Percentiles rank a stretch among this genome's conserved stretches.
These are phyloP conservation scores for Cynaeus angustus DNA, from an alignment of 2,888 invertebrate genomes.

Conservation along the genomic window DNA sequence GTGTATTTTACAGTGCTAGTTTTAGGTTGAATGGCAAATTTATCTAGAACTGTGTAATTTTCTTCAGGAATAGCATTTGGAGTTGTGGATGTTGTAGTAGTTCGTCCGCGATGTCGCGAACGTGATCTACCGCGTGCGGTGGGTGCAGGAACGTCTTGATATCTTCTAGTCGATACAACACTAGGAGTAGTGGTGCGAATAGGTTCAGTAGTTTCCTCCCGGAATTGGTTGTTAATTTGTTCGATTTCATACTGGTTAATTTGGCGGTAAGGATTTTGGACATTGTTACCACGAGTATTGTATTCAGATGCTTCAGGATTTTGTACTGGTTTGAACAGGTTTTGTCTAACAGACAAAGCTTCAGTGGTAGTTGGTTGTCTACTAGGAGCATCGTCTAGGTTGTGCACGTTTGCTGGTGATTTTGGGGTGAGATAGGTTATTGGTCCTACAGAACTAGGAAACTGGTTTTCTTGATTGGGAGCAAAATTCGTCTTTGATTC, in stretches of 20 bases:
- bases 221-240: slow-evolving; percentile 60
- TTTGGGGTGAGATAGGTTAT: slow-evolving; percentile 31
- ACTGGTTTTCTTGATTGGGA: slow-evolving; percentile 23
- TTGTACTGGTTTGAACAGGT: slow-evolving; percentile 11
- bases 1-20: slow-evolving; percentile 50
- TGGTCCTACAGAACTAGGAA: background rate
- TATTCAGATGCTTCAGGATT: slow-evolving; percentile 9
- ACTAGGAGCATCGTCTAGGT: slow-evolving; percentile 10
- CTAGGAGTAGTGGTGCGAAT: slow-evolving; percentile 51
- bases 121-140: slow-evolving; percentile 55
- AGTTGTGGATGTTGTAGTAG: slow-evolving; percentile 54
- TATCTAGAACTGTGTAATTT: slow-evolving; percentile 65
- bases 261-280: slow-evolving; percentile 17
- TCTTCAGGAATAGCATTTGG: slow-evolving; percentile 52
- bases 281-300: slow-evolving; percentile 11
- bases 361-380: slow-evolving; percentile 29
- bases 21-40: slow-evolving; percentile 58
- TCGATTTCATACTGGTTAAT: slow-evolving; percentile 63
- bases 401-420: slow-evolving; percentile 24
- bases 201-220: slow-evolving; percentile 23
- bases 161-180: slow-evolving; percentile 50
- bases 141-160: slow-evolving; percentile 45
- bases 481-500: slow-evolving; percentile 21
- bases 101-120: slow-evolving; percentile 44
- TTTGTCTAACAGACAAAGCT: slow-evolving; percentile 15